Conservation (phyloP, 2,888 invertebrate species). For the Cataglyphis rosenhaueri region DNA sequence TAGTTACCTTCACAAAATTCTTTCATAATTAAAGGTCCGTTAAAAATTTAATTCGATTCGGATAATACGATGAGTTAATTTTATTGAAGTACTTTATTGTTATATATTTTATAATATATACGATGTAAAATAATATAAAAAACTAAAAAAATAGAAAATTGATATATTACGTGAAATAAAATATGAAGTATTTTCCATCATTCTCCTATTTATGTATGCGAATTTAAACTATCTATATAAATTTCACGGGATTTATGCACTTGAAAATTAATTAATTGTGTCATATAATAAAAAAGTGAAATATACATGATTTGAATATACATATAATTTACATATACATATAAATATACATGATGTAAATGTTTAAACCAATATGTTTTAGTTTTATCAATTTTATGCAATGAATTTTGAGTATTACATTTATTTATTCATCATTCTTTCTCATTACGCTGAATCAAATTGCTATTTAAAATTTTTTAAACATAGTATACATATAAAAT, state of each 20-base stretch:
- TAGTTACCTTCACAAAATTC: background rate
- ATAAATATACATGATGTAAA: background rate
- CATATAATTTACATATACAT: background rate
- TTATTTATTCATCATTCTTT: too few species aligned
- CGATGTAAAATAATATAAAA: background rate
- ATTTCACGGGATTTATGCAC: background rate
- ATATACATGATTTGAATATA: background rate
- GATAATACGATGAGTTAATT: background rate
- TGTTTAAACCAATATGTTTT: background rate
- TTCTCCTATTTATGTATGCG: background rate
- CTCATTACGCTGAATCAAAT: too few species aligned
- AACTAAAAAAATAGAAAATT: background rate
- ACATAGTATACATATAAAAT: background rate
- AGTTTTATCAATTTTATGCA: too few species aligned
- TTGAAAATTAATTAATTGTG: background rate
- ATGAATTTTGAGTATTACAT: too few species aligned
- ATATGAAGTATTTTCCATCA: background rate
- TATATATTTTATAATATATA: background rate
- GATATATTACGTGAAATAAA: background rate
- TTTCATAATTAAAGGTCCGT: background rate
- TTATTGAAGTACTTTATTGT: background rate
- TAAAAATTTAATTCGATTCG: background rate
- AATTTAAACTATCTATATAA: background rate
- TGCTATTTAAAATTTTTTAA: background rate
- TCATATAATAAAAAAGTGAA: background rate